Conservation (phyloP, 2,888 invertebrate genomes). For the Celastrina argiolus region DNA sequence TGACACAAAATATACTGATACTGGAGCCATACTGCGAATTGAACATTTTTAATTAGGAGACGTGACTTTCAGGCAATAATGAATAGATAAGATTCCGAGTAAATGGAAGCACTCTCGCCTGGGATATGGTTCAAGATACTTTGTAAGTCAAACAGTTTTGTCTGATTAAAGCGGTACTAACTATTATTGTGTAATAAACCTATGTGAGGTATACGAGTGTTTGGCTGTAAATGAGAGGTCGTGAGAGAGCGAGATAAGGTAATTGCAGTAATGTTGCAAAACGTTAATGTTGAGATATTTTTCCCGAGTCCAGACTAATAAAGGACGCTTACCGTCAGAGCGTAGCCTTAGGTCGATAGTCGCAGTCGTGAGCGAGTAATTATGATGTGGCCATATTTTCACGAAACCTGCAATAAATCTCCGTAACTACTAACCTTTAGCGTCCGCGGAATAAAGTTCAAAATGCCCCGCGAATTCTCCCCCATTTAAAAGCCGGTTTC, state of each 20-base stretch:
- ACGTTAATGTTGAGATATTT: not conserved
- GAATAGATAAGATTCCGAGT: not conserved
- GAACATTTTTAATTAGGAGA: no score
- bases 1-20: no score
- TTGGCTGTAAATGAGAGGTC: not conserved
- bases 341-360: slow-evolving; percentile 10
- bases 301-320: not conserved
- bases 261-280: not conserved
- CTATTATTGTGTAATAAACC: not conserved
- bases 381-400: slow-evolving; percentile 37
- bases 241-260: not conserved
- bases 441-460: slow-evolving; percentile 26
- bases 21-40: no score
- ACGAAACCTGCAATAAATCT: slow-evolving; percentile 24
- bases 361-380: slow-evolving; percentile 34
- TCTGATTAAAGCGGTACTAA: not conserved
- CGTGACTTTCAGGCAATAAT: not conserved
- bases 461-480: slow-evolving; percentile 37
- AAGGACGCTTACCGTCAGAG: not conserved
- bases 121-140: not conserved
- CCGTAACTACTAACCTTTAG: slow-evolving; percentile 27
- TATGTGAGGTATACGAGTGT: not conserved
- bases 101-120: not conserved
- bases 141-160: not conserved
- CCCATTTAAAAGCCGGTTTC: slow-evolving; percentile 57